Conservation (phyloP, 2,113 vertebrate genomes). For the Dasyurus viverrinus region DNA sequence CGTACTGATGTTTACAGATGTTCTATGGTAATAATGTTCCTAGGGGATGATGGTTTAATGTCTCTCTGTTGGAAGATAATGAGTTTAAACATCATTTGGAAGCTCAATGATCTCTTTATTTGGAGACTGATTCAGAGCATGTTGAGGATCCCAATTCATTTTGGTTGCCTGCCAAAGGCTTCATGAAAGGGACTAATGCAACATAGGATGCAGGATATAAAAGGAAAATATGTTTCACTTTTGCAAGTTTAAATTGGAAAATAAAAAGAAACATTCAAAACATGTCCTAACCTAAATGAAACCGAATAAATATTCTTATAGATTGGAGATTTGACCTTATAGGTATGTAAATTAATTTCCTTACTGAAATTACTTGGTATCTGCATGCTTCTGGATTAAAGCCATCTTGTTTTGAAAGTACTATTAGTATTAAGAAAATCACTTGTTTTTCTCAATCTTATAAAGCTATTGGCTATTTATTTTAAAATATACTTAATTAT, state of each 20-base stretch:
- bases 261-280: slow-evolving; percentile 16
- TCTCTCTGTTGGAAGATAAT: slow-evolving; percentile 62
- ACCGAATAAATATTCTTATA: slow-evolving; percentile 17
- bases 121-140: slow-evolving; percentile 46
- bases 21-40: slow-evolving; percentile 67
- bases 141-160: neutral
- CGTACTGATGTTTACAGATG: slow-evolving; percentile 55
- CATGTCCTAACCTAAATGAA: slow-evolving; percentile 27
- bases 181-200: slow-evolving; percentile 29
- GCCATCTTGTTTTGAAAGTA: neutral
- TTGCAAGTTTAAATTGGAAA: slow-evolving; percentile 49
- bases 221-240: neutral
- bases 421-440: neutral
- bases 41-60: slow-evolving; percentile 63
- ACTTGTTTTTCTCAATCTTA: neutral
- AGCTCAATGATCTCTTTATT: slow-evolving; percentile 70
- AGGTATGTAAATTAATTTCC: slow-evolving; percentile 24
- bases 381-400: neutral
- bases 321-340: slow-evolving; percentile 50
- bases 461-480: neutral
- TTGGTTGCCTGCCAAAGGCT: slow-evolving; percentile 44
- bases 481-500: neutral
- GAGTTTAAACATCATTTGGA: slow-evolving; percentile 71
- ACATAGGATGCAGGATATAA: slow-evolving; percentile 44
- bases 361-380: neutral